Percentiles rank a stretch among this genome's conserved stretches.
Conservation (phyloP, 2,113 vertebrate genomes). For the Halcyon malimbica region DNA sequence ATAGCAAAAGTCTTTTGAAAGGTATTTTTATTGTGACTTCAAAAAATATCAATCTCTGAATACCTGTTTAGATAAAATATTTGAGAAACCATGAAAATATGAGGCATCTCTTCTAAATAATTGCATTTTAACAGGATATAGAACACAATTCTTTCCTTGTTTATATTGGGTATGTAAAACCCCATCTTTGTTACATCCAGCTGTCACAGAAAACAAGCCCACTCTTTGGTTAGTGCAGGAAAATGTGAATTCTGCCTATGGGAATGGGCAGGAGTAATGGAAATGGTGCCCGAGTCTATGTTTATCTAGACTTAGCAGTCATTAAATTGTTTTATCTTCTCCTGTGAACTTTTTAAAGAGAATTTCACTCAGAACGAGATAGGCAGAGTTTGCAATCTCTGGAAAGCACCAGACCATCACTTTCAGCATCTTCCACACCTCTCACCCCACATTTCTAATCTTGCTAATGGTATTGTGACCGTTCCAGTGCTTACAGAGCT, state of each 20-base stretch:
- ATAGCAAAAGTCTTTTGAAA: not conserved
- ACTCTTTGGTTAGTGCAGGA: slow-evolving; percentile 8
- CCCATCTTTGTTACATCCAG: not conserved
- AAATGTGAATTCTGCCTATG: not conserved
- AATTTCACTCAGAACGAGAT: not conserved
- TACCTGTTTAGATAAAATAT: not conserved
- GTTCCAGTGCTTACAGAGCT: not conserved
- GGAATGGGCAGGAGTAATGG: not conserved
- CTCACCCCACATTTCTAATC: not conserved
- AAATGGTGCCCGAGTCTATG: not conserved
- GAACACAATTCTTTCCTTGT: not conserved
- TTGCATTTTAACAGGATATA: not conserved
- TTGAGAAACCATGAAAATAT: not conserved
- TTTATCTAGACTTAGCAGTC: slow-evolving; percentile 1
- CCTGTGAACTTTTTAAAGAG: not conserved
- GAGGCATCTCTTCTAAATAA: not conserved
- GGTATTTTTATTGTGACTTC: not conserved
- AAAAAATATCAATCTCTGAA: not conserved
- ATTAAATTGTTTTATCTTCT: slow-evolving; percentile 2
- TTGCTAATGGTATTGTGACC: not conserved
- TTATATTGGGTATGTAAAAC: not conserved
- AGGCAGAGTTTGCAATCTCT: not conserved
- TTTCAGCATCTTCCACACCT: not conserved
- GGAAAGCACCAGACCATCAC: not conserved
- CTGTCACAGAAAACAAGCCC: not conserved